These are phyloP conservation scores for Parus major DNA, from an alignment of 2,113 vertebrate genomes.

Conservation along the genomic window DNA sequence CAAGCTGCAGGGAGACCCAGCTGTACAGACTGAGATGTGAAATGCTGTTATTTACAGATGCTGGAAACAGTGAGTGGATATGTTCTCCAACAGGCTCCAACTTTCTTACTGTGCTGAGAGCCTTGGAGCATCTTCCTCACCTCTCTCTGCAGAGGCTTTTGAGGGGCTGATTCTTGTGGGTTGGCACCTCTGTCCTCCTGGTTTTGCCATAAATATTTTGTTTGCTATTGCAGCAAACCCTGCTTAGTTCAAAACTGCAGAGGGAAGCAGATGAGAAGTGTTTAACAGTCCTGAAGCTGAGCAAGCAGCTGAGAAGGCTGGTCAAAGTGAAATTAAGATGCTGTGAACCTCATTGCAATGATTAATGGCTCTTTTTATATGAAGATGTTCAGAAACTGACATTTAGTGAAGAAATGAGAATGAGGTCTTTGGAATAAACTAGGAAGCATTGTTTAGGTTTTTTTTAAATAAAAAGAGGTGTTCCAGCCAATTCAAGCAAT, in stretches of 20 bases:
- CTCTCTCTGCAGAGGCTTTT: not conserved
- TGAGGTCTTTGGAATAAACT: not conserved
- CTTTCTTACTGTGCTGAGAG: accelerated
- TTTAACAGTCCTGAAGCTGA: not conserved
- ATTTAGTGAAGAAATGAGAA: not conserved
- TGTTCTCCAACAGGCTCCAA: accelerated
- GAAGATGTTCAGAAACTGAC: not conserved
- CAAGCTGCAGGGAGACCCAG: not conserved
- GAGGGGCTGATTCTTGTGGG: not conserved
- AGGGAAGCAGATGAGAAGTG: not conserved
- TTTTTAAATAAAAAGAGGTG: not conserved
- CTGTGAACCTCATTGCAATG: not conserved
- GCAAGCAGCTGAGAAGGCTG: not conserved
- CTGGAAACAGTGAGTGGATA: not conserved
- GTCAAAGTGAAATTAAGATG: not conserved
- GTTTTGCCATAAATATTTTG: not conserved
- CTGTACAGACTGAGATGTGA: not conserved
- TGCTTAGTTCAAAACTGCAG: not conserved
- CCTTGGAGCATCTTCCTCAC: not conserved
- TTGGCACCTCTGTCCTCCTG: not conserved
- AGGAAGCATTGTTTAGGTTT: not conserved
- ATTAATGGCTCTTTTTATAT: conserved; percentile 22
- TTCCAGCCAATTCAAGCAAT: not conserved
- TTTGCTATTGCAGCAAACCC: not conserved
- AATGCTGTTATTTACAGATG: not conserved